phyloP scores from a whole-genome alignment of 1,140 invertebrate species.

The Apis florea region DNA sequence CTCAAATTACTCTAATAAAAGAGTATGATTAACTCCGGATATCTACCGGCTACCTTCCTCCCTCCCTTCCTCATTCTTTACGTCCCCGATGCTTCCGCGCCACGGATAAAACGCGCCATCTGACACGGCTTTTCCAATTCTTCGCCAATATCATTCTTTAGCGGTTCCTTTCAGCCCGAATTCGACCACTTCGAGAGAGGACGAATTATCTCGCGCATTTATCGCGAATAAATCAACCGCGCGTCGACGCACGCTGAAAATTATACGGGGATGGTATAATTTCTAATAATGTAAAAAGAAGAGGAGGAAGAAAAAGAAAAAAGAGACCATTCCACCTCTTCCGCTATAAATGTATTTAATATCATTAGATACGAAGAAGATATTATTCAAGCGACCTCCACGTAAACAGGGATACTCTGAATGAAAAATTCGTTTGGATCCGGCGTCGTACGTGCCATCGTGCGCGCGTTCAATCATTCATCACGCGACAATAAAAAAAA shows the following conservation, averaged over 20 bases:
- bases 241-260: too few species aligned
- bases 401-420: too few species aligned
- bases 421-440: neutral
- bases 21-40: conserved; percentile 68
- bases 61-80: neutral
- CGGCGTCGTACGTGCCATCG: neutral
- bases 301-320: too few species aligned
- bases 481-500: neutral
- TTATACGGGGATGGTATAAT: too few species aligned
- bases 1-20: conserved; percentile 71
- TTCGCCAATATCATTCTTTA: conserved; percentile 1
- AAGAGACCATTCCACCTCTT: too few species aligned
- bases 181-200: too few species aligned
- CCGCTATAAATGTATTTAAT: too few species aligned
- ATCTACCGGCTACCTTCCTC: conserved; percentile 48
- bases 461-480: neutral
- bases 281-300: too few species aligned
- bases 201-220: too few species aligned
- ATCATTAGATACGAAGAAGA: too few species aligned
- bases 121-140: neutral
- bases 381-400: too few species aligned
- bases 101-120: neutral
- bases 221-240: too few species aligned
- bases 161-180: neutral
- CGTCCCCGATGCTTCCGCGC: neutral